Evolutionary conservation across 2,113 vertebrate genomes (phyloP).

Genomic region (Leuciscus idus): DNA sequence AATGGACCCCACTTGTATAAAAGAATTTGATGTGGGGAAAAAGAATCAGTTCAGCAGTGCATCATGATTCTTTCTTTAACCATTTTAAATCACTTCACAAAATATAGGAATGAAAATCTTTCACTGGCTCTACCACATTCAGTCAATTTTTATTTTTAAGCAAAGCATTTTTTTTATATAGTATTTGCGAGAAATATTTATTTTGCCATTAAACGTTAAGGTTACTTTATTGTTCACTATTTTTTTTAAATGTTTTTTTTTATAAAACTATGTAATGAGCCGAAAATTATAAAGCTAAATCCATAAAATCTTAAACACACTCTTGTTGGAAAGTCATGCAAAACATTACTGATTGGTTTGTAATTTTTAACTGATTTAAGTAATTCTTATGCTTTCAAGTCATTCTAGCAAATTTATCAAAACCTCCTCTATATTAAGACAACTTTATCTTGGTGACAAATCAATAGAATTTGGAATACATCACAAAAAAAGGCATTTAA

Average conservation of each 20-base stretch:
- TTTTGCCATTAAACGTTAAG: neutral
- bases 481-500: neutral
- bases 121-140: neutral
- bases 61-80: neutral
- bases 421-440: neutral
- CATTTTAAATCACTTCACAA: neutral
- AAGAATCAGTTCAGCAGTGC: neutral
- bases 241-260: neutral
- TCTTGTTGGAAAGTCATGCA: neutral
- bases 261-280: neutral
- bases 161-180: neutral
- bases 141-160: neutral
- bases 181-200: neutral
- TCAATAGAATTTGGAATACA: neutral
- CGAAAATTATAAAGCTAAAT: neutral
- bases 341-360: neutral
- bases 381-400: neutral
- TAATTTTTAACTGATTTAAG: neutral
- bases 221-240: neutral
- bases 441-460: neutral
- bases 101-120: neutral
- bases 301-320: neutral
- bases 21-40: neutral
- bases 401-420: neutral
- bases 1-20: neutral